A percentile compares a stretch with the other conserved stretches of the same genome.
phyloP scores from a whole-genome alignment of 2,888 invertebrate species.

The Chrysomela aeneicollis region DNA sequence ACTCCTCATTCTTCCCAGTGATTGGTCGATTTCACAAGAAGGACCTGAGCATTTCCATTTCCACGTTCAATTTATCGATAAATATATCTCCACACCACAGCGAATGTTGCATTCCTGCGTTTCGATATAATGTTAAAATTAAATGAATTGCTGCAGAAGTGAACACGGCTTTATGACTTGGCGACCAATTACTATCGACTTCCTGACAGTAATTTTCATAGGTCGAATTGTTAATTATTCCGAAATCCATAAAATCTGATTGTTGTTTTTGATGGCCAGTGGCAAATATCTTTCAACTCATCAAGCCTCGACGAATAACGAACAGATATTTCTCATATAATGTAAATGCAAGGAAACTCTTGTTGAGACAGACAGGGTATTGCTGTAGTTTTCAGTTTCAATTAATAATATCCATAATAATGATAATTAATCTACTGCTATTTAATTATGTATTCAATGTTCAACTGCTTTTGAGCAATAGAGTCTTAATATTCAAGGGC shows the following conservation, averaged over 20 bases:
- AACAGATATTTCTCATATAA: no score
- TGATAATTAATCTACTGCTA: no score
- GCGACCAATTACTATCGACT: slow-evolving; percentile 12
- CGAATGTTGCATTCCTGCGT: slow-evolving; percentile 5
- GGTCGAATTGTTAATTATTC: slow-evolving; percentile 8
- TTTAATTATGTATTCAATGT: no score
- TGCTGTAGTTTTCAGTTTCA: no score
- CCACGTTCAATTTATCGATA: slow-evolving; percentile 28
- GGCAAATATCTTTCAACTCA: no score
- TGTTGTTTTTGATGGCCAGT: not conserved
- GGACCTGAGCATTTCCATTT: slow-evolving; percentile 21
- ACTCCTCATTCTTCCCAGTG: slow-evolving; percentile 23
- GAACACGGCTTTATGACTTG: slow-evolving; percentile 12
- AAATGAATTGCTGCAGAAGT: not conserved
- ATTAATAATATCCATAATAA: no score
- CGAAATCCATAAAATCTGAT: not conserved
- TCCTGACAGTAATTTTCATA: slow-evolving; percentile 13
- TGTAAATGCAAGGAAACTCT: no score
- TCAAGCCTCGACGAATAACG: no score
- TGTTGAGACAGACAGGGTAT: no score
- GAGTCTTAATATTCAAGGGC: no score
- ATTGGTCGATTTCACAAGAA: slow-evolving; percentile 31
- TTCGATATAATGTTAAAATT: slow-evolving; percentile 14
- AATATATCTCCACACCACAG: slow-evolving; percentile 5
- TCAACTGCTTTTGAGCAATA: no score